Evolutionary conservation across 2,888 invertebrate species (phyloP), one percentile per base, ranked within the genome.

Genomic region (Pseudoips prasinana): DNA sequence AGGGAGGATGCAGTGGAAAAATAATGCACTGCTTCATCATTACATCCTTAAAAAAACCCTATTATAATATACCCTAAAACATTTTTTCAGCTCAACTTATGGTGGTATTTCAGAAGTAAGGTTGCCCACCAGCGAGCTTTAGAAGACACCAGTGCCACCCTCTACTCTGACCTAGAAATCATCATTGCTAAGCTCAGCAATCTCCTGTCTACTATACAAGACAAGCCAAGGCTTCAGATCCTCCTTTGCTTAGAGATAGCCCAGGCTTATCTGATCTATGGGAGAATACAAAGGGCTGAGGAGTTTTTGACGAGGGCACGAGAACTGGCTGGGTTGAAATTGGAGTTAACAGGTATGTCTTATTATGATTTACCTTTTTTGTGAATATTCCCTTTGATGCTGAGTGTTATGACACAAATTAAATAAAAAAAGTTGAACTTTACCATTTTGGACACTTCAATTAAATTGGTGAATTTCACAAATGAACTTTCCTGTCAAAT

Each of bases 41-140:
- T n/a, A n/a, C n/a, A n/a, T n/a, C n/a, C n/a, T n/a, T n/a, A n/a
- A n/a, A n/a, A n/a, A n/a, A n/a, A n/a, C n/a, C n/a, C n/a, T n/a
- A n/a, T n/a, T n/a, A n/a, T n/a, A n/a, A n/a, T n/a, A n/a, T n/a
- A n/a, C n/a, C n/a, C n/a, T n/a, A n/a, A n/a, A 14, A 14, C 2
- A 14, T 14, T 7, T 9, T 25, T 72, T 3, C 51, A 88, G 88
- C 33, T 87, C 6, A 60, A 83, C 33, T 46, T 90, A 17, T 94
- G 93, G 94, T 96, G 96, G 97, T 79, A 90, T 46, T 87, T 96
- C 61, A 90, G 97, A 54, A 86, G 92, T 32, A 88, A 94, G 53
- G 90, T 92, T 26, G 72, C 94, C 5, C 96, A 96, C 66, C 97
- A 97, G 69, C 89, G 91, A 52, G 78, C 93, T 18, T 69, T 97